Evolutionary conservation across 1,140 invertebrate species (phyloP).

Genomic region (Teleogryllus occipitalis): DNA sequence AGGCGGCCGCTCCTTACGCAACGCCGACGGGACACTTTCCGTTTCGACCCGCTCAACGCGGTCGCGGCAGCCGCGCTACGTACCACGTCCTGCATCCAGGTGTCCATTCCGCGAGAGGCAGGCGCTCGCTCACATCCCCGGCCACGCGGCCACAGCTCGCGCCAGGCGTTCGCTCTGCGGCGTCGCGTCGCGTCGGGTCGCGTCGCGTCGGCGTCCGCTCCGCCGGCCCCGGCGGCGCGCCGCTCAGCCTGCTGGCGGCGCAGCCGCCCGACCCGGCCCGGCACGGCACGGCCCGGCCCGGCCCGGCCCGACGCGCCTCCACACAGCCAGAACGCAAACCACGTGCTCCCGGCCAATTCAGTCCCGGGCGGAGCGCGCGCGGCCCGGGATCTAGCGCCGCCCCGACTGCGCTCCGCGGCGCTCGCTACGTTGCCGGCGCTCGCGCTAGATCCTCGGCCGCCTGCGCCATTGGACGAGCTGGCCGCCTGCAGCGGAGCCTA

Average conservation of each 20-base stretch:
- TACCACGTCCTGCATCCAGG: constrained; percentile 14
- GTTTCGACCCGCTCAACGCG: neutral
- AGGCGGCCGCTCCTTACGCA: too few relatives aligned
- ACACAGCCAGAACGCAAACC: constrained; percentile 13
- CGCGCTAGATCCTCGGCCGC: neutral
- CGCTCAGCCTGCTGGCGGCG: too few relatives aligned
- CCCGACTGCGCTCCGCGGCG: neutral
- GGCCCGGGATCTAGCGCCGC: constrained; percentile 1
- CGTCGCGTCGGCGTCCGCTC: neutral
- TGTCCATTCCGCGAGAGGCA: neutral
- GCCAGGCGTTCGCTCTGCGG: neutral
- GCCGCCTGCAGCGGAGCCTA: neutral
- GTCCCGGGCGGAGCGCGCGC: neutral
- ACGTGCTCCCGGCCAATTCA: constrained; percentile 10
- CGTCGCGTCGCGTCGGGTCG: too few relatives aligned
- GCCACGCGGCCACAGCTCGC: neutral
- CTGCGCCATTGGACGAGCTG: neutral
- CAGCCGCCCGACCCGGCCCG: too few relatives aligned
- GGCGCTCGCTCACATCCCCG: neutral
- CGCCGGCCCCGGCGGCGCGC: too few relatives aligned
- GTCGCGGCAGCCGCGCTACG: neutral
- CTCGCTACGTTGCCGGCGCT: neutral
- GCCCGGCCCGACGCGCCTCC: too few relatives aligned
- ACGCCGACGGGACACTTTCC: too few relatives aligned
- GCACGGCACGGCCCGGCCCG: too few relatives aligned